Conservation (phyloP, 2,888 invertebrate species). For the Archaeoteleia sp. region DNA sequence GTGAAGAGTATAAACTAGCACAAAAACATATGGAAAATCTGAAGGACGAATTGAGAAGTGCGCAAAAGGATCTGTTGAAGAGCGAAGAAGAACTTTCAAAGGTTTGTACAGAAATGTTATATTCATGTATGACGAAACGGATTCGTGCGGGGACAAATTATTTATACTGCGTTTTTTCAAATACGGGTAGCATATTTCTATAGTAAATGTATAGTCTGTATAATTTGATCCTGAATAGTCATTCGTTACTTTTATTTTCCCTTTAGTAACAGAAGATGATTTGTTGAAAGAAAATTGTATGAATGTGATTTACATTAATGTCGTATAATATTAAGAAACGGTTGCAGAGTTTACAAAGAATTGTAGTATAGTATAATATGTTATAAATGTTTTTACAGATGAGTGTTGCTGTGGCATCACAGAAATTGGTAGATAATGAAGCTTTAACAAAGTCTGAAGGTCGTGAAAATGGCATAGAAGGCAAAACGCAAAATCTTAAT, state of each 20-base stretch:
- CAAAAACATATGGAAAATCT: conserved; percentile 56
- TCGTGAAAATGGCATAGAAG: conserved; percentile 71
- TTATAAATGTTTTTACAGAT: conserved; percentile 52
- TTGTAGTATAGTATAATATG: conserved; percentile 5
- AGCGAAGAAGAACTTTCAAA: conserved; percentile 59
- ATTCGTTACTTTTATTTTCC: too few relatives aligned
- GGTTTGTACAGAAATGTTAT: conserved; percentile 20
- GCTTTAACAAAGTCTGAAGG: conserved; percentile 73
- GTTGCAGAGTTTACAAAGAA: too few relatives aligned
- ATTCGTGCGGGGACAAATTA: too few relatives aligned
- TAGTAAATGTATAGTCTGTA: too few relatives aligned
- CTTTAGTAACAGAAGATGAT: too few relatives aligned
- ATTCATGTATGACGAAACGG: too few relatives aligned
- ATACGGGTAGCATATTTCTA: too few relatives aligned
- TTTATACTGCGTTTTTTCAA: too few relatives aligned
- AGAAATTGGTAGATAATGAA: conserved; percentile 71
- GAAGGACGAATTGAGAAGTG: conserved; percentile 54
- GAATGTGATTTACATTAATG: too few relatives aligned
- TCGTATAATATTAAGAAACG: too few relatives aligned
- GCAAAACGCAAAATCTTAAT: conserved; percentile 63
- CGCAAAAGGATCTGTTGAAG: conserved; percentile 58
- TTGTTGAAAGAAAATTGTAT: too few relatives aligned
- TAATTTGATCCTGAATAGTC: too few relatives aligned
- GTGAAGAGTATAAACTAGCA: conserved; percentile 56
- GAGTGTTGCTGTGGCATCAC: conserved; percentile 58